A percentile compares a stretch with the other conserved stretches of the same genome.
Conservation (phyloP, 2,113 vertebrate species). For the Tetrao urogallus region DNA sequence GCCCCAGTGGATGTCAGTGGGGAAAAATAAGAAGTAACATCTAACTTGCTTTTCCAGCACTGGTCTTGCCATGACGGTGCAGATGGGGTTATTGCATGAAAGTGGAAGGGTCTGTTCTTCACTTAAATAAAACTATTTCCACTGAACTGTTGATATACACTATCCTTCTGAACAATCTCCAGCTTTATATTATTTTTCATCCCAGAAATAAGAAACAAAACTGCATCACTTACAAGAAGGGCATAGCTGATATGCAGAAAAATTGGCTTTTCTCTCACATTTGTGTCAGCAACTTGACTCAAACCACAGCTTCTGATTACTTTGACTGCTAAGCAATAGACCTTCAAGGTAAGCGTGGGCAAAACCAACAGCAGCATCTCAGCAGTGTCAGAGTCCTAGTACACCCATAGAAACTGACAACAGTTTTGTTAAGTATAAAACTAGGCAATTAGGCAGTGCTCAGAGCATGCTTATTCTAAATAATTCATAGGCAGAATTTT, state of each 20-base stretch:
- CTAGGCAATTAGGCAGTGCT: background rate
- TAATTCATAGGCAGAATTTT: background rate
- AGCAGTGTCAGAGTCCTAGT: background rate
- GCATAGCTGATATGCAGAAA: background rate
- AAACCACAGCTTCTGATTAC: background rate
- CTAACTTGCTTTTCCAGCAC: background rate
- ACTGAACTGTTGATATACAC: background rate
- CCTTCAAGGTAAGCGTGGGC: background rate
- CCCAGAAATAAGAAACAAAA: background rate
- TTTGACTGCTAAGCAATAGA: background rate
- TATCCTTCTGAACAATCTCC: background rate
- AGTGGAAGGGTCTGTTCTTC: background rate
- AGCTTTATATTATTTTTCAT: background rate
- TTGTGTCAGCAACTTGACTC: background rate
- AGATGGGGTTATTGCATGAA: background rate
- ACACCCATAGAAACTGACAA: background rate
- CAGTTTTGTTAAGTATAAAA: background rate
- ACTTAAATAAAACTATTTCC: background rate
- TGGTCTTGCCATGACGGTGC: background rate
- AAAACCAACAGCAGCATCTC: background rate
- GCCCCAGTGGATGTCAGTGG: fast-evolving
- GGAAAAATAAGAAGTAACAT: background rate
- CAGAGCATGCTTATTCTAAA: background rate
- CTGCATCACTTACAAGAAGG: background rate
- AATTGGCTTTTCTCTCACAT: background rate